A percentile compares a stretch with the other conserved stretches of the same genome.
Evolutionary conservation across 2,113 vertebrate species (phyloP).

Genomic region (Eupsittula cactorum): DNA sequence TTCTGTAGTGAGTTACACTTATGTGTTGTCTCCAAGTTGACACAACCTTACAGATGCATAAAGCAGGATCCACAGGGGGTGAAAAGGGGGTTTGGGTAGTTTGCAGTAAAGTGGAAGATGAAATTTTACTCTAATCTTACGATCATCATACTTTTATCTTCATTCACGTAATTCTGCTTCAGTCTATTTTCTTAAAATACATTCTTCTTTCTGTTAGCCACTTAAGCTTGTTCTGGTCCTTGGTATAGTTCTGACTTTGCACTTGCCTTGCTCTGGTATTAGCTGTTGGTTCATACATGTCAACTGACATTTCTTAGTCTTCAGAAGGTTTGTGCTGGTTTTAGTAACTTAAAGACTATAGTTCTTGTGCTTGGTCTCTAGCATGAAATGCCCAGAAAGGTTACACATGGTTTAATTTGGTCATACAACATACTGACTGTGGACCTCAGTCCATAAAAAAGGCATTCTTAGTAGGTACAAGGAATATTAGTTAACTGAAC

Average conservation of each 20-base stretch:
- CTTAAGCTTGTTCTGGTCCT: background rate
- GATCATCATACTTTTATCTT: background rate
- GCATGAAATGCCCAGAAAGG: background rate
- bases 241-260: background rate
- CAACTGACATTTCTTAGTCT: background rate
- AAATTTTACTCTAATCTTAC: background rate
- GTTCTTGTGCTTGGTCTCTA: background rate
- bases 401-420: background rate
- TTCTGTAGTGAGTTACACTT: background rate
- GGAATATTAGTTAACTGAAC: background rate
- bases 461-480: background rate
- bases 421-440: background rate
- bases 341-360: background rate
- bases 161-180: background rate
- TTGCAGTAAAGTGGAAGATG: background rate
- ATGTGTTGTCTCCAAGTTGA: accelerated
- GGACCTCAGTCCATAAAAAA: background rate
- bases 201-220: background rate
- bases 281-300: background rate
- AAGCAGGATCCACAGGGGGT: accelerated
- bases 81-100: background rate
- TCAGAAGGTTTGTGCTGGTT: background rate
- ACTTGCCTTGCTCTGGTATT: background rate
- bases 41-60: background rate
- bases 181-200: background rate